Conservation (phyloP, 2,888 invertebrate species). For the Tiphia femorata region DNA sequence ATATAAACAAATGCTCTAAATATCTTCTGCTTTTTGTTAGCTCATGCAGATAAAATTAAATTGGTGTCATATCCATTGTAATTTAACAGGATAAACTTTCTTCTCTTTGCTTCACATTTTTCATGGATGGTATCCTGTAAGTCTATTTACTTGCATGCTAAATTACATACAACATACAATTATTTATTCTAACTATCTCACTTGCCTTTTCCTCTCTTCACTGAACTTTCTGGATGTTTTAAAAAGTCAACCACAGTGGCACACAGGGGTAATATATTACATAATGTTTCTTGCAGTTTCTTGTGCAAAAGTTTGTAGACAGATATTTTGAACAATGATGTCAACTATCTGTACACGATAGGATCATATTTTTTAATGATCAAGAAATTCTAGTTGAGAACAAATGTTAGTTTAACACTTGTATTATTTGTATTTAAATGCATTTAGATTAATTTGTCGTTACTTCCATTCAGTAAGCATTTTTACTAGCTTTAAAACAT, state of each 20-base stretch:
- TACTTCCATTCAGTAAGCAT: too few species aligned
- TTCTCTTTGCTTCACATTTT: conserved; percentile 38
- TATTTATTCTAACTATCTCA: conserved; percentile 33
- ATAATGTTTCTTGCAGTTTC: conserved; percentile 4
- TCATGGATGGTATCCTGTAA: conserved; percentile 40
- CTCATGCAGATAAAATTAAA: too few species aligned
- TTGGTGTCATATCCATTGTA: conserved; percentile 18
- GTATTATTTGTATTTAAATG: too few species aligned
- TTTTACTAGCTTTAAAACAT: not conserved
- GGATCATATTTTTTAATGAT: too few species aligned
- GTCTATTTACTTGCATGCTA: conserved; percentile 22
- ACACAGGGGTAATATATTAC: conserved; percentile 40
- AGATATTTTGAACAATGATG: too few species aligned
- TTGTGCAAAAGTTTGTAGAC: too few species aligned
- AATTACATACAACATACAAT: conserved; percentile 9
- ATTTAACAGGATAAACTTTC: conserved; percentile 38
- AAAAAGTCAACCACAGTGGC: conserved; percentile 33
- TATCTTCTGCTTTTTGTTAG: not conserved
- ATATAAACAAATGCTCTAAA: not conserved
- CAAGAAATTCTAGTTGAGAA: too few species aligned
- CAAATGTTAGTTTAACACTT: too few species aligned
- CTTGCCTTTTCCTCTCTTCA: conserved; percentile 35
- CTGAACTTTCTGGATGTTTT: conserved; percentile 39
- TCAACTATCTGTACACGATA: too few species aligned
- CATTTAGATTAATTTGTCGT: too few species aligned